phyloP scores from a whole-genome alignment of 2,888 invertebrate species.

The Tipula vernalis region DNA sequence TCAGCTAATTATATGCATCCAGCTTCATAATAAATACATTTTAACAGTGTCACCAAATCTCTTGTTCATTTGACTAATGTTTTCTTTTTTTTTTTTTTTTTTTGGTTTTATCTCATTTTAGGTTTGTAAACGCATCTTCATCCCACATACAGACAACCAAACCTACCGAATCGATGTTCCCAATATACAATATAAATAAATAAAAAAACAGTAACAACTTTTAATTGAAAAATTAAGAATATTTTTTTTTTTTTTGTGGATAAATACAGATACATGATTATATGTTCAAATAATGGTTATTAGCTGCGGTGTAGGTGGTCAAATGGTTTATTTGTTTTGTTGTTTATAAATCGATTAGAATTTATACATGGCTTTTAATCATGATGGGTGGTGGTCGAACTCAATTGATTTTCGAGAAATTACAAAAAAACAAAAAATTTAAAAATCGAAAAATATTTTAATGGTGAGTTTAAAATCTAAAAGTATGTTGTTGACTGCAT shows the following conservation, averaged over 20 bases:
- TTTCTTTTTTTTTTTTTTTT: too few relatives aligned
- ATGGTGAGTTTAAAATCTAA: background rate
- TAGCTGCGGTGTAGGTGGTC: background rate
- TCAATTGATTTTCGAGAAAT: background rate
- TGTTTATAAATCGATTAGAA: background rate
- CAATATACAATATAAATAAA: background rate
- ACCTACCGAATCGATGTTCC: background rate
- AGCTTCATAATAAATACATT: too few relatives aligned
- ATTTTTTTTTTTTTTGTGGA: background rate
- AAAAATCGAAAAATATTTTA: background rate
- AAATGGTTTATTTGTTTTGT: background rate
- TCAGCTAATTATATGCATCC: background rate
- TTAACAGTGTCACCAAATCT: too few relatives aligned
- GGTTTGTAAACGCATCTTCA: background rate
- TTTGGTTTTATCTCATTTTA: too few relatives aligned
- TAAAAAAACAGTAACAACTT: background rate
- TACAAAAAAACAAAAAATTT: too few relatives aligned
- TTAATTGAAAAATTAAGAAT: background rate
- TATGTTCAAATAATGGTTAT: background rate
- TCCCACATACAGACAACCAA: background rate
- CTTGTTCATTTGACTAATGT: too few relatives aligned
- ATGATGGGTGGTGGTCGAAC: background rate
- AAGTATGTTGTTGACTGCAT: background rate
- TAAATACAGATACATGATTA: background rate
- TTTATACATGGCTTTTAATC: background rate